Evolutionary conservation across 2,888 invertebrate genomes (phyloP).

Genomic region (Cyrtodaria siliqua): DNA sequence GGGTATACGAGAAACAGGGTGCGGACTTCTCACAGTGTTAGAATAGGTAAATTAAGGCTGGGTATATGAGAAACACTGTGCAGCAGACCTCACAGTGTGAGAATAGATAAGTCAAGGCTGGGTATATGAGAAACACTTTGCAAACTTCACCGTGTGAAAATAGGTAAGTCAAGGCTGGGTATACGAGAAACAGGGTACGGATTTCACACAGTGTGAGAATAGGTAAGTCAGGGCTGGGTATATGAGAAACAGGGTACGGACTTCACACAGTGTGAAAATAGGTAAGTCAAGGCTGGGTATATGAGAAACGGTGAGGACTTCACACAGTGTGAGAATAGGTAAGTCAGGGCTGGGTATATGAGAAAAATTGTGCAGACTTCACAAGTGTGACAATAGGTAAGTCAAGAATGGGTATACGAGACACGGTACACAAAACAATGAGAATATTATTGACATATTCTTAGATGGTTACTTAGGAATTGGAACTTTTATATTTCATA

Average conservation of each 20-base stretch:
- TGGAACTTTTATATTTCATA: no score
- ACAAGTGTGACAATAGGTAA: no score
- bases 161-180: conserved; percentile 93
- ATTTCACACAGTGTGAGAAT: conserved; percentile 84
- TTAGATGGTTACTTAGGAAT: no score
- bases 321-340: no score
- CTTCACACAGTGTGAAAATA: conserved; percentile 84
- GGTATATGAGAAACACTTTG: conserved; percentile 91
- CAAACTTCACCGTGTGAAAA: conserved; percentile 94
- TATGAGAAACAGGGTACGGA: conserved; percentile 89
- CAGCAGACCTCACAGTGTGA: conserved; percentile 85
- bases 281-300: conserved; percentile 85
- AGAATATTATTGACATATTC: no score
- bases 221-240: conserved; percentile 93
- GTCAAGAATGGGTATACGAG: conserved; percentile 97
- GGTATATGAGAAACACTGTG: conserved; percentile 92
- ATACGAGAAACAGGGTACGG: conserved; percentile 89
- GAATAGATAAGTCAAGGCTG: conserved; percentile 81
- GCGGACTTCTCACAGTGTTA: no score
- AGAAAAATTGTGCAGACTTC: conserved; percentile 95
- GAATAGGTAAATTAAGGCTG: no score
- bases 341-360: conserved; percentile 88
- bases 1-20: conserved; percentile 93
- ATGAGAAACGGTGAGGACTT: conserved; percentile 94
- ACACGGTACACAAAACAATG: conserved; percentile 93